Evolutionary conservation across 2,888 invertebrate species (phyloP).

Genomic region (Hololepta plana): DNA sequence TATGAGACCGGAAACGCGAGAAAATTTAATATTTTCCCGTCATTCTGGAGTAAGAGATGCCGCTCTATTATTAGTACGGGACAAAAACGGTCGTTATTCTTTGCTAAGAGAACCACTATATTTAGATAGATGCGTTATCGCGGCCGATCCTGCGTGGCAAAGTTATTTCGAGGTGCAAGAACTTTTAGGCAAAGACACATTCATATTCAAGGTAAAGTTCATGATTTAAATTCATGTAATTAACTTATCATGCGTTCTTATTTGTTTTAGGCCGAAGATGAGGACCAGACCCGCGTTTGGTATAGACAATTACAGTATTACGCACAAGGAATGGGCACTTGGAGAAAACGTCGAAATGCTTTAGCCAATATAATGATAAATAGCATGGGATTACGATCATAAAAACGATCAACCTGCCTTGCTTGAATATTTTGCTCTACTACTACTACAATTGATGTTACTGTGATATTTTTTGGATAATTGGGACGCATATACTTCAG

Average conservation of each 20-base stretch:
- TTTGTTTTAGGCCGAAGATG: constrained; percentile 68
- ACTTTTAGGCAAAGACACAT: constrained; percentile 80
- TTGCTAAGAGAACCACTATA: constrained; percentile 78
- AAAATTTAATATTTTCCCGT: constrained; percentile 56
- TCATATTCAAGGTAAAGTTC: constrained; percentile 70
- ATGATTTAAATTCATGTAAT: too few species aligned
- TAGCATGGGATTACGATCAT: constrained; percentile 40
- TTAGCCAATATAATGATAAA: constrained; percentile 96
- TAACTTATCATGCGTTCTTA: too few species aligned
- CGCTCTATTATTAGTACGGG: constrained; percentile 70
- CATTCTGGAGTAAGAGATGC: constrained; percentile 70
- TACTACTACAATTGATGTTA: too few species aligned
- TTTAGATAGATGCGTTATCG: constrained; percentile 80
- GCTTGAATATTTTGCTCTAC: not conserved
- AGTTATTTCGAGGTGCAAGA: constrained; percentile 94
- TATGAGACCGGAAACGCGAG: constrained; percentile 1
- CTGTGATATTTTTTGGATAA: too few species aligned
- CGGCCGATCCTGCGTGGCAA: constrained; percentile 76
- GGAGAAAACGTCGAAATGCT: constrained; percentile 82
- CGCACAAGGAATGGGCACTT: constrained; percentile 80
- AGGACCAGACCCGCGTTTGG: constrained; percentile 73
- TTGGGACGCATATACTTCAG: too few species aligned
- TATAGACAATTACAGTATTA: constrained; percentile 79
- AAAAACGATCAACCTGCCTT: constrained; percentile 9
- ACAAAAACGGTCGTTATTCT: constrained; percentile 77